Evolutionary conservation across 1,140 invertebrate genomes (phyloP), one percentile per base, ranked within the genome.

Genomic region (Eueides isabella): DNA sequence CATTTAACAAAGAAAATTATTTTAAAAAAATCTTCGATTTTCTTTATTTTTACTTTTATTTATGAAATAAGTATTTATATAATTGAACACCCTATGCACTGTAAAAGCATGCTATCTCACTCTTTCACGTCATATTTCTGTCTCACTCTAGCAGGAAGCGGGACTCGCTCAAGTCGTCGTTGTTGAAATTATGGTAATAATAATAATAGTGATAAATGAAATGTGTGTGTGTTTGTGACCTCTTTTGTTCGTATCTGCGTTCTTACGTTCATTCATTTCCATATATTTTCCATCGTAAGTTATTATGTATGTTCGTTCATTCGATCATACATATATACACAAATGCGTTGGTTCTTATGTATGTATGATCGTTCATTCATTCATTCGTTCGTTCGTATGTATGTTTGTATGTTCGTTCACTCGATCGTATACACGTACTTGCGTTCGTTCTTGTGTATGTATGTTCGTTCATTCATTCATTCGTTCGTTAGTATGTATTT

Each of bases 171-270:
- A 86, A 81, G 67, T 81, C 86, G 6, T 70, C 85, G 26, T 79
- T 88, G 9, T 81, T 91, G 77, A 88, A 86, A 75, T 84, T 84
- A 55, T 85, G 86, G 77, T 79, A 61, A 66, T 72, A 63, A 63
- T 72, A 76, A 84, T 81, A 84, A 77, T 85, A 77, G n/a, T n/a
- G n/a, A n/a, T n/a, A 85, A 84, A 23, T 80, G 55, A 76, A 69
- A 72, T 73, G 29, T 69, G 74, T 83, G 44, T 73, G 28, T 69
- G 66, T 82, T 77, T 81, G 55, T 84, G 77, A 23, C 7, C n/a
- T 48, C 19, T 19, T 44, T 44, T n/a, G n/a, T n/a, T 44, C 16
- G 1, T n/a, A 1, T 44, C n/a, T 19, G n/a, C 41, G 19, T 48
- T 48, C 44, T 9, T 48, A 23, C 44, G 19, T 26, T 55, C 48